These are phyloP conservation scores for Apis mellifera DNA, from an alignment of 1,140 invertebrate species.

Conservation along the genomic window DNA sequence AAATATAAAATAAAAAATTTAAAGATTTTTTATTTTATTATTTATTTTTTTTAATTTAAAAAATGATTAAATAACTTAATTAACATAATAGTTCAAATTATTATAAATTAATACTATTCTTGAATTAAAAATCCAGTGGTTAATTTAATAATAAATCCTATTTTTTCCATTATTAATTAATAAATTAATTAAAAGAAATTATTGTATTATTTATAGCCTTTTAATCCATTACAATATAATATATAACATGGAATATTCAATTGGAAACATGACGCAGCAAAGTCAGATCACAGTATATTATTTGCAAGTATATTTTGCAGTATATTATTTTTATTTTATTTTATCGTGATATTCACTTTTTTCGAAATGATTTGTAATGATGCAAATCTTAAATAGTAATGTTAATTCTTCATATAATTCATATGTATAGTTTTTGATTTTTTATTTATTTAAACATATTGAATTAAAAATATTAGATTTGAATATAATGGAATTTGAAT, in stretches of 20 bases:
- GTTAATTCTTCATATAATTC: not conserved
- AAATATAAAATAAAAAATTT: not conserved
- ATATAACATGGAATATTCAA: not conserved
- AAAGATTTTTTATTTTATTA: no score
- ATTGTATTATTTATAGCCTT: not conserved
- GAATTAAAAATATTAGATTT: no score
- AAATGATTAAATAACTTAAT: no score
- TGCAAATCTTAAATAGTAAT: not conserved
- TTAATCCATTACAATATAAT: not conserved
- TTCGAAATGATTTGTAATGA: no score
- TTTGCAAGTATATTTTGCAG: no score
- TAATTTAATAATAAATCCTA: not conserved
- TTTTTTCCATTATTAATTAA: not conserved
- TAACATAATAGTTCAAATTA: not conserved
- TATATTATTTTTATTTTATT: no score
- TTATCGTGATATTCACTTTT: conserved; percentile 21
- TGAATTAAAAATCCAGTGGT: not conserved
- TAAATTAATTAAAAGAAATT: not conserved
- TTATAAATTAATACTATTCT: not conserved
- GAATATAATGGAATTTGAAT: no score
- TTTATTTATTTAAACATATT: no score
- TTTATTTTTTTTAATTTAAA: no score
- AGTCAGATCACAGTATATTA: not conserved
- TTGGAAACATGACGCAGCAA: not conserved
- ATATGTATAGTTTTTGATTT: no score